Evolutionary conservation across 1,140 invertebrate species (phyloP).

Genomic region (Bombus sibiricus): DNA sequence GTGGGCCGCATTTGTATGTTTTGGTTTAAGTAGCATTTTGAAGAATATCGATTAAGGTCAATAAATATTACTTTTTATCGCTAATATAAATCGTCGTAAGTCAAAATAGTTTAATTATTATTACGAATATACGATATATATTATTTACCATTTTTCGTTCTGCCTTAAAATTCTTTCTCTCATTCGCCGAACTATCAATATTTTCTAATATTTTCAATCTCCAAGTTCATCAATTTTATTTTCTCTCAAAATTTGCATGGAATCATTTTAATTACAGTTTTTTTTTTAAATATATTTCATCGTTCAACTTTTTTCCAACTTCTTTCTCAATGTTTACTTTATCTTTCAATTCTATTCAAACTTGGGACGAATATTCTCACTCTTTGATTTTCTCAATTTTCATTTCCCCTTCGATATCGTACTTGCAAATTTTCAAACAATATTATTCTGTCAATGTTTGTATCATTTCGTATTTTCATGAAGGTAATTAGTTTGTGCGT

Average conservation of each 20-base stretch:
- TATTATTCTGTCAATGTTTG: no score
- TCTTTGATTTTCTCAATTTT: background rate
- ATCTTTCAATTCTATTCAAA: no score
- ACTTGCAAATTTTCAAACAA: no score
- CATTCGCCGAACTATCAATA: no score
- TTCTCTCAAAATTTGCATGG: no score
- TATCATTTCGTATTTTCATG: no score
- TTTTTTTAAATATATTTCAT: no score
- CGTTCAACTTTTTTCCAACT: background rate
- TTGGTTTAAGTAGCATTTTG: no score
- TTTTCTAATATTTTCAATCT: background rate
- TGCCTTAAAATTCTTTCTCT: no score
- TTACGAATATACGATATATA: background rate
- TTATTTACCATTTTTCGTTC: background rate
- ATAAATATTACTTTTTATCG: background rate
- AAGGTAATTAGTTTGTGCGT: no score
- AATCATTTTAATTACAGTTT: no score
- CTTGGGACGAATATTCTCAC: background rate
- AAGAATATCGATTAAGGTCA: background rate
- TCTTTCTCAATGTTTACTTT: background rate
- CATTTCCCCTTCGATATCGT: background rate
- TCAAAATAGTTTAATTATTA: background rate
- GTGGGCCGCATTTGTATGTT: background rate
- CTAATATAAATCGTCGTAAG: background rate
- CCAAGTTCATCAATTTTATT: background rate